These are phyloP conservation scores for Bombus polaris DNA, from an alignment of 1,140 invertebrate species.

Conservation along the genomic window DNA sequence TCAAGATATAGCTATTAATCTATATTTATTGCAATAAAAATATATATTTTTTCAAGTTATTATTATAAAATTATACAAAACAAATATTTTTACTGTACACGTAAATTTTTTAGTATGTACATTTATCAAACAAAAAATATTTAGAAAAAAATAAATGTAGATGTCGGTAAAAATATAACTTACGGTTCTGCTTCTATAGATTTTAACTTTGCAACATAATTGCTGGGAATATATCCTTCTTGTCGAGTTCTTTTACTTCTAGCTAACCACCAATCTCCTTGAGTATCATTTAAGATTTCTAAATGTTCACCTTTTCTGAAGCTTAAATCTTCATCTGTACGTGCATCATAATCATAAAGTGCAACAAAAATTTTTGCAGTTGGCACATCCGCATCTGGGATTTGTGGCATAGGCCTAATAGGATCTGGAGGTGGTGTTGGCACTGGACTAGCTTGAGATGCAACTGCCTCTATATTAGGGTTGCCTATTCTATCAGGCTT, in stretches of 20 bases:
- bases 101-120: neutral
- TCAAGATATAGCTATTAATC: neutral
- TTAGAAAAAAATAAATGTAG: slow-evolving; percentile 7
- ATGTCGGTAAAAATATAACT: slow-evolving; percentile 82
- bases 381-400: slow-evolving; percentile 85
- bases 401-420: slow-evolving; percentile 86
- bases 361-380: slow-evolving; percentile 97
- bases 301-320: slow-evolving; percentile 99
- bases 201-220: slow-evolving; percentile 99
- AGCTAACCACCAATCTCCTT: slow-evolving; percentile 99
- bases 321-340: slow-evolving; percentile 99
- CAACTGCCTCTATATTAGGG: slow-evolving; percentile 85
- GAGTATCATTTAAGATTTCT: slow-evolving; percentile 98
- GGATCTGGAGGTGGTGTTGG: slow-evolving; percentile 87
- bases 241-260: slow-evolving; percentile 96
- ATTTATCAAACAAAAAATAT: slow-evolving; percentile 26
- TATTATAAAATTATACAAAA: neutral
- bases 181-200: slow-evolving; percentile 99
- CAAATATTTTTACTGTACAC: neutral
- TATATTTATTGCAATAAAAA: neutral
- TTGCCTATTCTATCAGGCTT: slow-evolving; percentile 85
- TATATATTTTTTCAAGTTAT: neutral
- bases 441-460: slow-evolving; percentile 85
- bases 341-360: slow-evolving; percentile 99
- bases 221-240: slow-evolving; percentile 99